phyloP scores from a whole-genome alignment of 2,888 invertebrate species.

The Aleiodes testaceus region DNA sequence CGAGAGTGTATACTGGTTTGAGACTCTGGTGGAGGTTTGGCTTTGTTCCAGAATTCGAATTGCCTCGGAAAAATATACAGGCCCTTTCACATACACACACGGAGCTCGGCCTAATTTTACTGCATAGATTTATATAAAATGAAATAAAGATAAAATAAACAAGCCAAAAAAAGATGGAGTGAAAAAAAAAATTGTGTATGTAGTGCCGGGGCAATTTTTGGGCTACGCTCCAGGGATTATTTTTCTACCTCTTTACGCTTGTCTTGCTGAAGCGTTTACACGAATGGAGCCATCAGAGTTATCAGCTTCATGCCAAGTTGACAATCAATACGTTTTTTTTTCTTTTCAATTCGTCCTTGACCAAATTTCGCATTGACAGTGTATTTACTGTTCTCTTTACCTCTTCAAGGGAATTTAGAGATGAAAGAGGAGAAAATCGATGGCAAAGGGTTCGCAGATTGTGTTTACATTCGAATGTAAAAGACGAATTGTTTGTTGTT shows the following conservation, averaged over 20 bases:
- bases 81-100: neutral
- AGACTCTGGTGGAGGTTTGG: conserved; percentile 51
- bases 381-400: neutral
- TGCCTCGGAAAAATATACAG: conserved; percentile 50
- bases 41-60: conserved; percentile 54
- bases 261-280: conserved; percentile 9
- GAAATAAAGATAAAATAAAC: conserved; percentile 32
- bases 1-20: conserved; percentile 2
- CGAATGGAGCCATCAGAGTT: conserved; percentile 12
- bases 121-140: conserved; percentile 46
- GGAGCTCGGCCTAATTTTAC: conserved; percentile 51
- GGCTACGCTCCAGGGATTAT: conserved; percentile 15
- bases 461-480: no score
- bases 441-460: no score
- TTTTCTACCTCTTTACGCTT: conserved; percentile 3
- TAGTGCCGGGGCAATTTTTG: neutral
- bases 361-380: neutral
- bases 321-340: conserved; percentile 15
- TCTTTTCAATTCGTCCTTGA: conserved; percentile 1
- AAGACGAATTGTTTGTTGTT: no score
- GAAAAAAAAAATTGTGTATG: no score
- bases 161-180: no score
- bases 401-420: no score
- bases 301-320: conserved; percentile 12
- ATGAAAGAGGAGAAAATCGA: no score